Conservation (phyloP, 1,140 invertebrate species). For the Drosophila nikananu region DNA sequence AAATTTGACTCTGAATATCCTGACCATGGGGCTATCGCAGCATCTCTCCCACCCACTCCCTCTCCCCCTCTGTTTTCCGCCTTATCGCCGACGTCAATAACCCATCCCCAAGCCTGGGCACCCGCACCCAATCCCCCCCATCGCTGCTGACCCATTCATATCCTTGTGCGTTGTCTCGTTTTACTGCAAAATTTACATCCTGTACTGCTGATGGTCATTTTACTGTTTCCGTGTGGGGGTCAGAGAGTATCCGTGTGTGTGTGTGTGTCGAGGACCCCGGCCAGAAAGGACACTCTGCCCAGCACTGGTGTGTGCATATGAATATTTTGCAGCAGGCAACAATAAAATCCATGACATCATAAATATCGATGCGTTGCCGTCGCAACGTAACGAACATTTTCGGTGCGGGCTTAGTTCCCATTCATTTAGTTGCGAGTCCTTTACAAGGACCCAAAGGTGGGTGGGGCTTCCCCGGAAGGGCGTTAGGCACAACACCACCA, state of each 20-base stretch:
- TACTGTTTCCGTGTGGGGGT: conserved; percentile 73
- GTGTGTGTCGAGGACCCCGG: conserved; percentile 1
- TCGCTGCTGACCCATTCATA: conserved; percentile 27
- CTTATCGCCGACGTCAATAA: conserved; percentile 77
- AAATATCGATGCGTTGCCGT: conserved; percentile 83
- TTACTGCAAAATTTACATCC: conserved; percentile 83
- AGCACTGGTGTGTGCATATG: conserved; percentile 63
- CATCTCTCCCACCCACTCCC: conserved; percentile 34
- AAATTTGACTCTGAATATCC: conserved; percentile 73
- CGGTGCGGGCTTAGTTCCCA: conserved; percentile 81
- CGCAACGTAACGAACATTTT: conserved; percentile 69
- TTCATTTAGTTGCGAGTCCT: conserved; percentile 39
- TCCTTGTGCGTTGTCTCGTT: conserved; percentile 79
- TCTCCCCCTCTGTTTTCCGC: conserved; percentile 43
- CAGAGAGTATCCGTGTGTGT: too few species aligned
- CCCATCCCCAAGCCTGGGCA: conserved; percentile 36
- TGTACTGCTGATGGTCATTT: conserved; percentile 83
- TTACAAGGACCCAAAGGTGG: conserved; percentile 1
- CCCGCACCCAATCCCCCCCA: conserved; percentile 4
- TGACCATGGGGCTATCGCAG: conserved; percentile 63
- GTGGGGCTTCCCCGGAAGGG: neutral
- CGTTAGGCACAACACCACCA: conserved; percentile 51
- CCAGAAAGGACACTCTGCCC: conserved; percentile 29
- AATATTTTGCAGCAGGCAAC: conserved; percentile 83
- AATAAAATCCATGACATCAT: conserved; percentile 85